phyloP scores from a whole-genome alignment of 2,113 vertebrate genomes.

The Notechis scutatus region DNA sequence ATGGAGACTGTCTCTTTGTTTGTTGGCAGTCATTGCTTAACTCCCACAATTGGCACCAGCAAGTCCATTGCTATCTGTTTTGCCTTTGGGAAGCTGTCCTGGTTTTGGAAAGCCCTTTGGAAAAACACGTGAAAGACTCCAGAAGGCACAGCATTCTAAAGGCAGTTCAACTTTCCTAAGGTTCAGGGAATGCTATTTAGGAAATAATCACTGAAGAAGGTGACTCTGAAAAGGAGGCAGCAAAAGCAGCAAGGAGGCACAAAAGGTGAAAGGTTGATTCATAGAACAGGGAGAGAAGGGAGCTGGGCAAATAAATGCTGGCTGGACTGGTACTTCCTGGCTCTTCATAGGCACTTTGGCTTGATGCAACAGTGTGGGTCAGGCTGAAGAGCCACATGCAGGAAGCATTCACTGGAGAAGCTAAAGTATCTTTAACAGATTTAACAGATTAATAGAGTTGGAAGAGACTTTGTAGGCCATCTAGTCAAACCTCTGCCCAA shows the following conservation, averaged over 20 bases:
- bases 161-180: neutral
- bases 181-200: neutral
- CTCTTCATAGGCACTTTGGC: neutral
- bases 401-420: neutral
- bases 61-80: neutral
- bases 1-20: neutral
- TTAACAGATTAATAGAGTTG: too few species aligned
- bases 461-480: too few species aligned
- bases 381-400: neutral
- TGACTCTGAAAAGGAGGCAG: neutral
- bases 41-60: neutral
- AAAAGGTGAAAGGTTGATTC: neutral
- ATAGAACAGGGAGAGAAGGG: neutral
- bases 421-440: neutral
- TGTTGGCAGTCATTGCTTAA: neutral
- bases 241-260: neutral
- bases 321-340: neutral
- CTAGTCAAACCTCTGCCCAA: too few species aligned
- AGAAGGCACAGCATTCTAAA: neutral
- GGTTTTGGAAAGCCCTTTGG: neutral
- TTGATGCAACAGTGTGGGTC: neutral
- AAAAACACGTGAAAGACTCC: neutral
- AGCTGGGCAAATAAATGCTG: neutral
- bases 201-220: neutral
- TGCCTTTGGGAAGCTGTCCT: neutral